A percentile compares a stretch with the other conserved stretches of the same genome.
Conservation (phyloP, 2,113 vertebrate species). For the Phainopepla nitens region DNA sequence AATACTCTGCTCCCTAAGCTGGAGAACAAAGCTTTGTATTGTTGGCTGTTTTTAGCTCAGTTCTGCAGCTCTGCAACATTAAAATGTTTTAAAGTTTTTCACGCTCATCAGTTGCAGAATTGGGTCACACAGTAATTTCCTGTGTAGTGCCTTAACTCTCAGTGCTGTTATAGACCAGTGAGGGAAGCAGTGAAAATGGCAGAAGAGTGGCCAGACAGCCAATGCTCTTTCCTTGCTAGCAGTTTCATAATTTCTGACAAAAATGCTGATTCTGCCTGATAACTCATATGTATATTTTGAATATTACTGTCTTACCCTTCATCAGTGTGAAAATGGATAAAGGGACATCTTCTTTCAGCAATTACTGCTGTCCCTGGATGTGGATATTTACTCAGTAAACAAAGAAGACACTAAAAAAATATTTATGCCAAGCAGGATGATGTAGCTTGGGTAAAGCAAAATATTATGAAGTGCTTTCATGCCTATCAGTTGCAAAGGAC, state of each 20-base stretch:
- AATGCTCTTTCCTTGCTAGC: background rate
- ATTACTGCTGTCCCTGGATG: background rate
- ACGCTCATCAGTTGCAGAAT: background rate
- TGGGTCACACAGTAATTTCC: background rate
- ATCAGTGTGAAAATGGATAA: background rate
- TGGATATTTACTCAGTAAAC: background rate
- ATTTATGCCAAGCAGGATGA: background rate
- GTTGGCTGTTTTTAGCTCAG: background rate
- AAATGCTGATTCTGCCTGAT: background rate
- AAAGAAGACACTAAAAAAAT: background rate
- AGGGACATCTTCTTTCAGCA: background rate
- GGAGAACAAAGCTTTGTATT: slow-evolving; percentile 43
- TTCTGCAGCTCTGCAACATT: background rate
- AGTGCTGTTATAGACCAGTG: background rate
- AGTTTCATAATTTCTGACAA: background rate
- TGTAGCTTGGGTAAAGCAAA: background rate
- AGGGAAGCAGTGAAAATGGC: background rate
- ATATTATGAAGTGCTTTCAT: background rate
- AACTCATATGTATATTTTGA: background rate
- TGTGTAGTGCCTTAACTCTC: background rate
- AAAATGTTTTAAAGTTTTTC: background rate
- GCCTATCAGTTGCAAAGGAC: background rate
- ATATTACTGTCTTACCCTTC: background rate
- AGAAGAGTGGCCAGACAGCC: background rate
- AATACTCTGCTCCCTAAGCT: background rate